Evolutionary conservation across 2,113 vertebrate genomes (phyloP).

Genomic region (Sorex fumeus): DNA sequence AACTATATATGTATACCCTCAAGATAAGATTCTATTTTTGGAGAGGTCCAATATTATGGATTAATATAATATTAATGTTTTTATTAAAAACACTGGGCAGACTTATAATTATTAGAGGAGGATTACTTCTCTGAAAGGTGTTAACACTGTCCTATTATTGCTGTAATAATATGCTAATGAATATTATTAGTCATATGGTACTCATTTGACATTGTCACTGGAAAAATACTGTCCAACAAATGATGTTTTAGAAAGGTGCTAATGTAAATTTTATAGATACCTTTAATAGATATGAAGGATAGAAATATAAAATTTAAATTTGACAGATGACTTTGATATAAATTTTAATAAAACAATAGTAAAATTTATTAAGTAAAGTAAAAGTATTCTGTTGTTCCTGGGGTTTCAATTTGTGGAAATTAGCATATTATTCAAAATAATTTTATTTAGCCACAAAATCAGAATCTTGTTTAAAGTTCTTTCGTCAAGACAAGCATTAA

Average conservation of each 20-base stretch:
- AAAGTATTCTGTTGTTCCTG: background rate
- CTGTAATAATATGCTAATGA: conserved; percentile 22
- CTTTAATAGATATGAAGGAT: background rate
- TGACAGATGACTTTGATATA: background rate
- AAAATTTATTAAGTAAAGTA: background rate
- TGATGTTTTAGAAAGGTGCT: conserved; percentile 47
- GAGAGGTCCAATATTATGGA: background rate
- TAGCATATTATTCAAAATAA: background rate
- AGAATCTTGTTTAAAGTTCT: conserved; percentile 21
- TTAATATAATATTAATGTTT: conserved; percentile 53
- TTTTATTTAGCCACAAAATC: conserved; percentile 52
- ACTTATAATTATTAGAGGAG: conserved; percentile 21
- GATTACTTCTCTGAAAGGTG: conserved; percentile 16
- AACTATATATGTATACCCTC: background rate
- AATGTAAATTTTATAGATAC: conserved; percentile 39
- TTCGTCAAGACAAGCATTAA: conserved; percentile 49
- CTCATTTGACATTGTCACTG: background rate
- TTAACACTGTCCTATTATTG: background rate
- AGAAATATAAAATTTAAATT: conserved; percentile 39
- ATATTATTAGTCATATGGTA: background rate
- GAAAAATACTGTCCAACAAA: conserved; percentile 39
- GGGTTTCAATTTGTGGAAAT: conserved; percentile 27
- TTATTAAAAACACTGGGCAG: conserved; percentile 51
- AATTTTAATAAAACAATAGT: conserved; percentile 19
- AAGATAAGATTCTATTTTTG: conserved; percentile 14